Evolutionary conservation across 2,113 vertebrate genomes (phyloP), one percentile per base, ranked within the genome.

Genomic region (Turnix velox): DNA sequence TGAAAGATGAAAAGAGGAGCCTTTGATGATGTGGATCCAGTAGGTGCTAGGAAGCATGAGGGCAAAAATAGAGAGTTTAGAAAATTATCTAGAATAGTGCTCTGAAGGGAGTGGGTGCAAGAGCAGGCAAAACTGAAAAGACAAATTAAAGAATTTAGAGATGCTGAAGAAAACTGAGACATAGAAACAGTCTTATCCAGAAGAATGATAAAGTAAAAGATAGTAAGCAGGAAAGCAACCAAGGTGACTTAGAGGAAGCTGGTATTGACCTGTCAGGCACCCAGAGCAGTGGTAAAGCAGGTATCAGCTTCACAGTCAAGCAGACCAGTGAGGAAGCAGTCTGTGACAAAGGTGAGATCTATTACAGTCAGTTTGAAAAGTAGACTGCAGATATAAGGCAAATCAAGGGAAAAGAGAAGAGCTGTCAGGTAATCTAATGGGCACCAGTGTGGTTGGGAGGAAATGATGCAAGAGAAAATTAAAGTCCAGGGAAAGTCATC

Each of bases 231-330:
- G 37, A 31, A 83, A 24, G 80, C 19, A 24, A 48, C 9, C 0
- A 2, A 69, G 18, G 14, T 8, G 16, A 18, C 22, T 58, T 66
- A n/a, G 14, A 68, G 22, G 37, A 79, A 73, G 37, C 37, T 51
- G 23, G 12, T 33, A 52, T 27, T 84, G 58, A 59, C 37, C 51
- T 58, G 39, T 51, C 39, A 65, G 83, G 76, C 51, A 43, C n/a
- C 72, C 24, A 65, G 9, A 57, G 45, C 30, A 35, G 35, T 83
- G 51, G 27, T 90, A 28, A 57, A 76, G 27, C 45, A 72, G 27
- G 2, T 45, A 35, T 4, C 18, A 51, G 8, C 40, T 46, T 10
- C 0, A 0, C 20, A 87, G 18, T 7, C 63, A 55, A 72, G 27
- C 48, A 55, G 58, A 59, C 18, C 67, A 57, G 5, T 0, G 1